These are phyloP conservation scores for Rosalia funebris DNA, from an alignment of 2,888 invertebrate species.

Conservation along the genomic window DNA sequence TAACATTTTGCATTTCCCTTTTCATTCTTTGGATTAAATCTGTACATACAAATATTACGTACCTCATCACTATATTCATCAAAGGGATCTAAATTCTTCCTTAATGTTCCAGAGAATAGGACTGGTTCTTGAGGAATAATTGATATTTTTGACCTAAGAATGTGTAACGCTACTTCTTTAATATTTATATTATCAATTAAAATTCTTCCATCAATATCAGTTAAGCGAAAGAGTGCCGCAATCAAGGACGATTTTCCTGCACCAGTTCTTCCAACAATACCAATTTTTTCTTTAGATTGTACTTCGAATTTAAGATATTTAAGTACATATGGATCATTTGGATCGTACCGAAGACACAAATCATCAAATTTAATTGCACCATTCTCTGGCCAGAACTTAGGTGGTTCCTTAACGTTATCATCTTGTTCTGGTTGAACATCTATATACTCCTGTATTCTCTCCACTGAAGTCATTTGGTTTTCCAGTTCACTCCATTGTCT, in stretches of 20 bases:
- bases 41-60: too few species aligned
- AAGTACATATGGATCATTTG: constrained; percentile 77
- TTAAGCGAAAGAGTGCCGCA: constrained; percentile 81
- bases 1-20: too few species aligned
- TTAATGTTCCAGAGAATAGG: constrained; percentile 73
- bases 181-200: constrained; percentile 82
- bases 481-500: constrained; percentile 60
- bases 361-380: constrained; percentile 76
- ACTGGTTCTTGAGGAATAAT: constrained; percentile 79
- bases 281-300: constrained; percentile 70
- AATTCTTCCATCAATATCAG: constrained; percentile 80
- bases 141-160: constrained; percentile 79
- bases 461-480: constrained; percentile 90
- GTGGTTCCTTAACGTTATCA: constrained; percentile 30
- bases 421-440: constrained; percentile 70
- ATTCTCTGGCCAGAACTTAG: constrained; percentile 73
- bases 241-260: constrained; percentile 84
- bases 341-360: constrained; percentile 73
- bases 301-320: constrained; percentile 71
- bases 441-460: constrained; percentile 86
- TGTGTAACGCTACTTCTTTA: constrained; percentile 74
- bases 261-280: constrained; percentile 84
- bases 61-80: constrained; percentile 76
- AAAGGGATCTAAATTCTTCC: constrained; percentile 81
- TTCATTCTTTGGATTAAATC: too few species aligned